Evolutionary conservation across 2,113 vertebrate genomes (phyloP).

Genomic region (Oxyruncus cristatus): DNA sequence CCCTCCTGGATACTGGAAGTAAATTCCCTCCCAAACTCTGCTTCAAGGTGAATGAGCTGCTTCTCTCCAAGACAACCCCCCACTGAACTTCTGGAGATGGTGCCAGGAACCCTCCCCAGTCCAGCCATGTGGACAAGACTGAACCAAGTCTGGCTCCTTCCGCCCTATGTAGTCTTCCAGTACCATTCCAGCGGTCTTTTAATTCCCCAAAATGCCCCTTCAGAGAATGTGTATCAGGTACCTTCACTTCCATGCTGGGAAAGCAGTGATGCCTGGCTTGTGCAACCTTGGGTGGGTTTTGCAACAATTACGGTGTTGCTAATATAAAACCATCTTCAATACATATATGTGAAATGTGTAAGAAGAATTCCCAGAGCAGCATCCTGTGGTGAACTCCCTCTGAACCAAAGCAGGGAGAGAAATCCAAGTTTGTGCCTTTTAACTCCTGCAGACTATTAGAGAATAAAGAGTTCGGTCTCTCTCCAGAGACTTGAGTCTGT

Average conservation of each 20-base stretch:
- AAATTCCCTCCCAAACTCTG: background rate
- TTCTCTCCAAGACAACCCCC: background rate
- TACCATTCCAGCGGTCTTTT: background rate
- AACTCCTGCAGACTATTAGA: background rate
- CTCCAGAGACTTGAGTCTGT: background rate
- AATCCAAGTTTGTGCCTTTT: conserved; percentile 21
- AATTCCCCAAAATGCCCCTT: background rate
- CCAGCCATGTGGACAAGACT: too few relatives aligned
- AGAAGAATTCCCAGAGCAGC: background rate
- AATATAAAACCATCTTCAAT: background rate
- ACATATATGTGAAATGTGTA: background rate
- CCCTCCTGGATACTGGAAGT: background rate
- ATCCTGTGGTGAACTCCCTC: background rate
- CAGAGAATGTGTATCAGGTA: background rate
- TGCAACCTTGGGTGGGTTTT: background rate
- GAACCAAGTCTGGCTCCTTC: background rate
- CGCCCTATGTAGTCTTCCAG: background rate
- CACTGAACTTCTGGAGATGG: background rate
- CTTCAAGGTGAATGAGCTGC: background rate
- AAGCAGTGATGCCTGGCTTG: background rate
- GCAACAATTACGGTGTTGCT: background rate
- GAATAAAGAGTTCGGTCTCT: background rate
- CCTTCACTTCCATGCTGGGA: rapidly evolving
- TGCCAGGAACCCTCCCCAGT: background rate
- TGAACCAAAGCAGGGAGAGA: background rate